phyloP scores from a whole-genome alignment of 2,888 invertebrate species.

The Yponomeuta evonymella region DNA sequence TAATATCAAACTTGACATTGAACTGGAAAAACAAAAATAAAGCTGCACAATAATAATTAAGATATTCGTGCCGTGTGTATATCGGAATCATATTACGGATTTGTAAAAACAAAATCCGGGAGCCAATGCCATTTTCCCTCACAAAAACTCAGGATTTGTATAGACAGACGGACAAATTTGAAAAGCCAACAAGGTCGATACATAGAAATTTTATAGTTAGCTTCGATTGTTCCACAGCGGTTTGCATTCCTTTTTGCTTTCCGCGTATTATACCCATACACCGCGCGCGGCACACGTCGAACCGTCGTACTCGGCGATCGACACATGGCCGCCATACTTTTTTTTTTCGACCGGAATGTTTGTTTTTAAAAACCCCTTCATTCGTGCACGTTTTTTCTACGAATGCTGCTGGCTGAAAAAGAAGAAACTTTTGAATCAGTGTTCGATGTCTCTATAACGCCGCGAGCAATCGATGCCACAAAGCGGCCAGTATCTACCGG shows the following conservation, averaged over 20 bases:
- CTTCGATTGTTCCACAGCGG: conserved; percentile 73
- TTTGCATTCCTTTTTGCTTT: conserved; percentile 36
- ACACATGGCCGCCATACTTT: conserved; percentile 41
- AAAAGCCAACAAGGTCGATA: conserved; percentile 62
- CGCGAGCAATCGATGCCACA: conserved; percentile 52
- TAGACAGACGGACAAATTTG: conserved; percentile 54
- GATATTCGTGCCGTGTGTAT: no score
- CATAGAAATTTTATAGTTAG: conserved; percentile 69
- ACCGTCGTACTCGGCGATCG: conserved; percentile 45
- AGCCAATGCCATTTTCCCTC: conserved; percentile 32
- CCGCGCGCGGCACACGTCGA: conserved; percentile 49
- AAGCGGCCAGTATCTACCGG: conserved; percentile 44
- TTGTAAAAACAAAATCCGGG: background rate
- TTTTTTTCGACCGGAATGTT: conserved; percentile 38
- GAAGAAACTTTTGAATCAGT: conserved; percentile 48
- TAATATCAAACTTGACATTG: background rate
- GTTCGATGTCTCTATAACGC: conserved; percentile 42
- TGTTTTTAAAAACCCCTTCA: conserved; percentile 29
- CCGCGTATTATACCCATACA: conserved; percentile 45
- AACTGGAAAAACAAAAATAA: no score
- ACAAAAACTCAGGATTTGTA: conserved; percentile 67
- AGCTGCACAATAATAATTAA: no score
- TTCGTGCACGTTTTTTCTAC: background rate
- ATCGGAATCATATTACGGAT: no score
- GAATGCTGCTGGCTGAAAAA: conserved; percentile 36